Evolutionary conservation across 2,113 vertebrate species (phyloP).

Genomic region (Chrysochloris asiatica): DNA sequence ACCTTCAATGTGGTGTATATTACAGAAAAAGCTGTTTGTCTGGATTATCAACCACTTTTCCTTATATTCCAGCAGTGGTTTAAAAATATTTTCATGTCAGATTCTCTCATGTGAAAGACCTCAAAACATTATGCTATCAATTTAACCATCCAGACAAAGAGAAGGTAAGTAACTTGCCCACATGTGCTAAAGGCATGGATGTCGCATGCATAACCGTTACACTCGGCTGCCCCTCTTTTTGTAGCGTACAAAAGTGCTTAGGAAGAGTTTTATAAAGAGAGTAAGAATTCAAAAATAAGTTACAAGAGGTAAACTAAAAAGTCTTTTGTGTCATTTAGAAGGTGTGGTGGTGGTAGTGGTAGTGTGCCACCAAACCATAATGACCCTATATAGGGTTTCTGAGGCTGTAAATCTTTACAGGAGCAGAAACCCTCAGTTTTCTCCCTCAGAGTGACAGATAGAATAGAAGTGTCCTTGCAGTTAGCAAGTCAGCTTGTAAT

Average conservation of each 20-base stretch:
- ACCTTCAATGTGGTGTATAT: neutral
- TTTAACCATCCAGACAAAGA: neutral
- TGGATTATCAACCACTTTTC: neutral
- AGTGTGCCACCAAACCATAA: no score
- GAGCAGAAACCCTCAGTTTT: no score
- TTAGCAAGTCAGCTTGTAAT: no score
- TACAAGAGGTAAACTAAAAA: neutral
- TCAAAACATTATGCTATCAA: neutral
- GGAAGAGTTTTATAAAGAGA: neutral
- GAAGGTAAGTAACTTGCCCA: neutral
- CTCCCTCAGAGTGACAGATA: no score
- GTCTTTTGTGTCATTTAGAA: neutral
- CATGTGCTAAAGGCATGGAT: neutral
- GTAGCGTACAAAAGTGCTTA: neutral
- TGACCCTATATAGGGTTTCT: no score
- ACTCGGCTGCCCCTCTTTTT: neutral
- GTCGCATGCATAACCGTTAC: no score
- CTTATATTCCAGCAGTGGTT: neutral
- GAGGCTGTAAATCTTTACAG: no score
- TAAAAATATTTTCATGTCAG: neutral
- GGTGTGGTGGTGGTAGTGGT: no score
- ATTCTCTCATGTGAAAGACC: neutral
- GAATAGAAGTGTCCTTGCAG: no score
- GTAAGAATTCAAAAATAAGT: neutral
- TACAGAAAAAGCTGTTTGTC: neutral